Evolutionary conservation across 2,797 vertebrate genomes (phyloP).

Genomic region (Lindbergichthys nudifrons): DNA sequence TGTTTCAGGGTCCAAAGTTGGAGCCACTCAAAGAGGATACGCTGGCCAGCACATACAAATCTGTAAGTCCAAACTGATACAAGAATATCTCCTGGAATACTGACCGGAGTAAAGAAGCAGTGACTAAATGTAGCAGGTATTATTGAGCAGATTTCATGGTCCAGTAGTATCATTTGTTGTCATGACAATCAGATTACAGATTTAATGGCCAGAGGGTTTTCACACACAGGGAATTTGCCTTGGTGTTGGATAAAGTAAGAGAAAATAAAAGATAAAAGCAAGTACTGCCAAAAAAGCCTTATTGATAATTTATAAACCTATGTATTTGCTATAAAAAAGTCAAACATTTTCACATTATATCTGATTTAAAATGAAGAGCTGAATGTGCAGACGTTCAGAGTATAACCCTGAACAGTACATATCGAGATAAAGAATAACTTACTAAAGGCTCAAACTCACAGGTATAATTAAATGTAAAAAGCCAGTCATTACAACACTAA

Average conservation of each 20-base stretch:
- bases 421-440: not conserved
- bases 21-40: conserved; percentile 91
- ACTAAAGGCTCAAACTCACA: not conserved
- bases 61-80: conserved; percentile 82
- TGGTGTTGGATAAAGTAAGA: too few species aligned
- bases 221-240: too few species aligned
- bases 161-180: not conserved
- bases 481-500: not conserved
- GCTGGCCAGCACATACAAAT: conserved; percentile 83
- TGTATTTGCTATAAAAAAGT: too few species aligned
- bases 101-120: not conserved
- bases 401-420: not conserved
- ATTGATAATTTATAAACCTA: too few species aligned
- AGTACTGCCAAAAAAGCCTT: too few species aligned
- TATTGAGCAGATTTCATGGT: not conserved
- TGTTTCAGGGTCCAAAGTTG: conserved; percentile 88
- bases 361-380: too few species aligned
- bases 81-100: not conserved
- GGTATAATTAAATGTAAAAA: not conserved
- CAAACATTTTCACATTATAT: too few species aligned
- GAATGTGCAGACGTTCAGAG: too few species aligned
- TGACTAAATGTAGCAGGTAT: not conserved
- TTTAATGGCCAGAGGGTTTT: too few species aligned
- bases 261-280: too few species aligned
- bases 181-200: not conserved